A percentile compares a stretch with the other conserved stretches of the same genome.
These are phyloP conservation scores for Tetramorium parvispinum DNA, from an alignment of 1,140 invertebrate genomes.

Conservation along the genomic window DNA sequence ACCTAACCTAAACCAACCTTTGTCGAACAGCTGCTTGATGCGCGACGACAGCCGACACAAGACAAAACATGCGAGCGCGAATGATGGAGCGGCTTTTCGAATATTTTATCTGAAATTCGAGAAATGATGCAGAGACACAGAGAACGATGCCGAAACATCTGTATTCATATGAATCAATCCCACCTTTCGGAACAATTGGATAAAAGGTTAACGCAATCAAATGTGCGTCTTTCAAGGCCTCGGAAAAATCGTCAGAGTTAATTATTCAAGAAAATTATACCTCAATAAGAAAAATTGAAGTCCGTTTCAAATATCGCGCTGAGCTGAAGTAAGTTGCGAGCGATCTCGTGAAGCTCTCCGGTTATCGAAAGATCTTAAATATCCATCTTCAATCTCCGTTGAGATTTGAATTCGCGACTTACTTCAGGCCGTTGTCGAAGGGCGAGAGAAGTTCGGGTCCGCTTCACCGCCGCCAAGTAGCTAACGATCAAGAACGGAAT, in stretches of 20 bases:
- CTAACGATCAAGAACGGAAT: background rate
- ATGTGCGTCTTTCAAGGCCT: background rate
- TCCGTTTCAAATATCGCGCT: background rate
- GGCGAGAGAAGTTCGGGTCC: background rate
- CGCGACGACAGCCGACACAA: background rate
- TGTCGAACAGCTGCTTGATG: background rate
- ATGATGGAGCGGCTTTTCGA: background rate
- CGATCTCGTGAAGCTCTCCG: too few relatives aligned
- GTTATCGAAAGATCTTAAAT: too few relatives aligned
- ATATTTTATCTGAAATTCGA: background rate
- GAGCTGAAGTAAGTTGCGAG: background rate
- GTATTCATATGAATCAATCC: background rate
- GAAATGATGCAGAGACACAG: background rate
- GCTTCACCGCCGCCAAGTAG: too few relatives aligned
- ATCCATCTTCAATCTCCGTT: background rate
- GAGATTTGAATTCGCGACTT: background rate
- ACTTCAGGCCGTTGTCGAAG: background rate
- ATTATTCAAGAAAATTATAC: background rate
- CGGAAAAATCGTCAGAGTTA: background rate
- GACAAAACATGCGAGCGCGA: background rate
- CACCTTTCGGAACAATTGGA: background rate
- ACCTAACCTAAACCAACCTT: constrained; percentile 32
- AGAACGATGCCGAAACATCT: background rate
- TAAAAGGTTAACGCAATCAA: background rate
- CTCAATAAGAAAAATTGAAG: background rate